Base-by-base conservation (phyloP, 2,888 invertebrate species). In the Drosophila leonis region DNA sequence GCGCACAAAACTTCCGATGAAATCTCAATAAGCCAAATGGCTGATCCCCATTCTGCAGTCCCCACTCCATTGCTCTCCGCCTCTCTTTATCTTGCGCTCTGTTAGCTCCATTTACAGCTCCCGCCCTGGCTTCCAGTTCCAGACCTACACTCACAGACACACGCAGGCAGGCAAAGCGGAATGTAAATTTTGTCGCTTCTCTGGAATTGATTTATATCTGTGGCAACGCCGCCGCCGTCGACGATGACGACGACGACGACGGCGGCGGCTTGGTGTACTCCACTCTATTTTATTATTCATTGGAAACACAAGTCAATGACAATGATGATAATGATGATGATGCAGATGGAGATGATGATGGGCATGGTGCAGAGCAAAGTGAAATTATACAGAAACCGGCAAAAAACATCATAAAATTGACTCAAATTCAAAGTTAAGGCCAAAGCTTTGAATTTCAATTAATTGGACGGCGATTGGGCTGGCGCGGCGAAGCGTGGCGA, bases 161-260 rank as follows among this genome's bases (percentile, higher is more conserved):
- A 39, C 44, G 51, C 59, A 57, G 55, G 68, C 67, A 72, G 66
- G 71, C 71, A 78, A 88, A 75, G 66, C 69, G 88, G 83, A 84
- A 84, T 84, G 90, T 84, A 84, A 84, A 84, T 84, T 84, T 84
- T 84, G 84, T 84, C 90, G 84, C 90, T 84, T 84, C 84, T 70
- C 90, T 74, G 84, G 84, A 84, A 84, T 89, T 84, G 84, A 89
- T 84, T 84, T 84, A 84, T 84, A 84, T 84, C 84, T 82, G 88
- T 60, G 51, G 86, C 74, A 77, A 29, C 46, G 59, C 27, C 37
- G 59, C 37, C 48, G 27, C 24, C 39, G 52, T 37, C 72, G 57
- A 46, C 55, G 55, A 18, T 20, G 41, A 9, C 55, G 55, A 18
- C 31, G 41, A 9, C 44, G 59, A 3, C 27, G 44, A 10, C 24